Evolutionary conservation across 2,113 vertebrate species (phyloP).

Genomic region (Pipra filicauda): DNA sequence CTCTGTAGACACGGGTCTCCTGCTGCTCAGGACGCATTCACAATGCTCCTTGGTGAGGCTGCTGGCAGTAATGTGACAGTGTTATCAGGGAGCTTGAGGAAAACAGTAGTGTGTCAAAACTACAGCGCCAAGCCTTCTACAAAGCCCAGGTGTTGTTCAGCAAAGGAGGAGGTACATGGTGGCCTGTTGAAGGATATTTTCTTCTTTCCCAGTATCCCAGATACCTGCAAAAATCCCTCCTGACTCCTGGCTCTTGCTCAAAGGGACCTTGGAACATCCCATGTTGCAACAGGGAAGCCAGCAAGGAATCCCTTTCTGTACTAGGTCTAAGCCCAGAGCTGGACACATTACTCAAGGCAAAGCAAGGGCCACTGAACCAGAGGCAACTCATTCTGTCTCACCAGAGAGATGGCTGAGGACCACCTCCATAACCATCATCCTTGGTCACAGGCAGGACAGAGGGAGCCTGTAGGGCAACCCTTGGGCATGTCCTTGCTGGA

Average conservation of each 20-base stretch:
- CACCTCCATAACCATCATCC: not conserved
- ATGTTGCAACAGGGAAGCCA: not conserved
- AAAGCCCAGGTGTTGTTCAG: not conserved
- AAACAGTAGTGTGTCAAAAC: not conserved
- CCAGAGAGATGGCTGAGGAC: not conserved
- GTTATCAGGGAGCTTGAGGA: not conserved
- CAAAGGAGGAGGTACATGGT: not conserved
- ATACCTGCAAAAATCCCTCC: not conserved
- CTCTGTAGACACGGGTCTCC: not conserved
- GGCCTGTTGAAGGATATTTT: not conserved
- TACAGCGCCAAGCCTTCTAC: not conserved
- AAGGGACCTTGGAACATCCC: not conserved
- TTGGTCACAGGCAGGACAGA: not conserved
- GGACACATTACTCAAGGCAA: not conserved
- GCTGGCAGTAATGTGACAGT: not conserved
- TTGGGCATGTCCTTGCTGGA: not conserved
- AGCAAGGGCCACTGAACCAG: not conserved
- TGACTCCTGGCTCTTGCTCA: not conserved
- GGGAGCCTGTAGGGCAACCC: accelerated
- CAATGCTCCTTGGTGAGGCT: not conserved
- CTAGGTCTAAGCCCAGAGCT: not conserved
- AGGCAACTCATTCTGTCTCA: not conserved
- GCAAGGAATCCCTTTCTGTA: not conserved
- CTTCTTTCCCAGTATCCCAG: not conserved
- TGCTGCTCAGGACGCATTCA: not conserved